Conservation (phyloP, 2,888 invertebrate genomes). For the Stenodera caucasica region DNA sequence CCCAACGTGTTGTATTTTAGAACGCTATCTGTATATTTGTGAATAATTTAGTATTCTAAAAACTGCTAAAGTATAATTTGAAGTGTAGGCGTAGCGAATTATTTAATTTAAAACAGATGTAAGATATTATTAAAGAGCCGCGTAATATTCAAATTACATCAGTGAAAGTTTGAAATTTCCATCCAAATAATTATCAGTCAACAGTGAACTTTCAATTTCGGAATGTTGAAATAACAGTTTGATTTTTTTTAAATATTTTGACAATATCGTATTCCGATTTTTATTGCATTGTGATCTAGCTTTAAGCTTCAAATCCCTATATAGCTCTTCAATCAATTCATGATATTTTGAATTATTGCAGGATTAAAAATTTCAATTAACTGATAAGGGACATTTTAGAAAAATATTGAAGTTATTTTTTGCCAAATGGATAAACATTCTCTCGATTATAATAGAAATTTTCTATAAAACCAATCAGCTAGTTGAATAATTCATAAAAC, state of each 20-base stretch:
- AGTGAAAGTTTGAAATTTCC: neutral
- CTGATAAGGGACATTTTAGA: neutral
- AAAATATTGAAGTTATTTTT: neutral
- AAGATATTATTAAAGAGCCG: neutral
- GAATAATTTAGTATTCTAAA: too few relatives aligned
- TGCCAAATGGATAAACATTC: neutral
- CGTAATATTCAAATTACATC: neutral
- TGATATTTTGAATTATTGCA: neutral
- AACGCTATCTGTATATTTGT: too few relatives aligned
- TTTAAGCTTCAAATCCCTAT: too few relatives aligned
- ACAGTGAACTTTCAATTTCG: neutral
- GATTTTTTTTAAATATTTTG: neutral
- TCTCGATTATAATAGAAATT: neutral
- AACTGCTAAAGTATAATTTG: too few relatives aligned
- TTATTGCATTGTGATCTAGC: too few relatives aligned
- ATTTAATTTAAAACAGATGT: neutral
- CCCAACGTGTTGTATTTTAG: too few relatives aligned
- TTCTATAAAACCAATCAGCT: neutral
- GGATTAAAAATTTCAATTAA: neutral
- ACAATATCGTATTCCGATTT: neutral
- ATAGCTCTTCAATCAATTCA: neutral
- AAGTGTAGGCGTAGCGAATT: neutral
- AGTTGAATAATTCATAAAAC: neutral
- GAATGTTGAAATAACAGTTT: neutral
- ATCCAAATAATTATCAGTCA: neutral